Conservation (phyloP, 2,797 vertebrate species). For the Champsocephalus gunnari region DNA sequence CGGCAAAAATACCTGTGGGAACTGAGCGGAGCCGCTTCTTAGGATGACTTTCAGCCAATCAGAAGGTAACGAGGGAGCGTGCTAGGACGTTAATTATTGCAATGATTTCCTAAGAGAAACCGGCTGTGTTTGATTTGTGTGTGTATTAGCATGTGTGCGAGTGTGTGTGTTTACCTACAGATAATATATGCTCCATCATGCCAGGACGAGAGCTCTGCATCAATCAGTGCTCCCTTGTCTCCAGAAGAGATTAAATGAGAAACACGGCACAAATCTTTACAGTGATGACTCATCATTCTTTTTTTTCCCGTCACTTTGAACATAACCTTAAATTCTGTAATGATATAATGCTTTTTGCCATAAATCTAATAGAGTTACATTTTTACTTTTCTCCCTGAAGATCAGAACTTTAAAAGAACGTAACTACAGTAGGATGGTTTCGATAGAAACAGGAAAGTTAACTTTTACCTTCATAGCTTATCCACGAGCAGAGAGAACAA, state of each 20-base stretch:
- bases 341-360: slow-evolving; percentile 13
- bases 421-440: slow-evolving; percentile 51
- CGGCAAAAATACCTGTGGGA: slow-evolving; percentile 71
- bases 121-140: slow-evolving; percentile 66
- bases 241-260: slow-evolving; percentile 60
- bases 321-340: slow-evolving; percentile 13
- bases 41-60: slow-evolving; percentile 77
- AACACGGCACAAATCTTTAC: slow-evolving; percentile 52
- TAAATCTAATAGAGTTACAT: slow-evolving; percentile 18
- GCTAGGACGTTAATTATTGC: slow-evolving; percentile 75
- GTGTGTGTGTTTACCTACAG: slow-evolving; percentile 35
- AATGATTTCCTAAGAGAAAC: slow-evolving; percentile 78
- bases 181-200: slow-evolving; percentile 50
- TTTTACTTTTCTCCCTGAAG: slow-evolving; percentile 45
- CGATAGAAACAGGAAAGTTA: slow-evolving; percentile 68
- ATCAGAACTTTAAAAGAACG: slow-evolving; percentile 58
- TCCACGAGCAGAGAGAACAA: slow-evolving; percentile 34
- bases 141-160: slow-evolving; percentile 30
- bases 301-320: slow-evolving; percentile 44
- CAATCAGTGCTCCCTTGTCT: slow-evolving; percentile 63
- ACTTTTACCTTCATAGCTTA: slow-evolving; percentile 36
- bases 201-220: slow-evolving; percentile 45
- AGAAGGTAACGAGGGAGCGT: slow-evolving; percentile 58
- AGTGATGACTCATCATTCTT: slow-evolving; percentile 40
- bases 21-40: slow-evolving; percentile 46